Evolutionary conservation across 1,140 invertebrate genomes (phyloP), one percentile per base, ranked within the genome.

Genomic region (Diorhabda carinulata): DNA sequence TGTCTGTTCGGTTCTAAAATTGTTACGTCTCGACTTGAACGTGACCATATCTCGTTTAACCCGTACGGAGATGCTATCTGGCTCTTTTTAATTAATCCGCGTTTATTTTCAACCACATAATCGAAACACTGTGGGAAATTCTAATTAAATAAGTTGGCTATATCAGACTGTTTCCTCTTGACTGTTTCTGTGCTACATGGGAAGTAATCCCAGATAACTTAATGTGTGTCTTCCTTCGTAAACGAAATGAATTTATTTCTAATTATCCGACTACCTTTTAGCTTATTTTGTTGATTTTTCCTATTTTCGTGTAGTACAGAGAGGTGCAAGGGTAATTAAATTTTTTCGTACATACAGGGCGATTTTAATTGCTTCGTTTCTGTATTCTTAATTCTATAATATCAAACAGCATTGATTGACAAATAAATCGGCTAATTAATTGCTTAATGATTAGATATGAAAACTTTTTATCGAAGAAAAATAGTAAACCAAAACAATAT

Each of bases 241-340:
- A 52, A 52, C 47, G n/a, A 52, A 52, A 52, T 52, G 47, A 52
- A 52, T 52, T 52, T 52, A 52, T n/a, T 52, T 52, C 47, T 52
- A 52, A 52, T 52, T 52, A 52, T 52, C 47, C 47, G 47, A 52
- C 47, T 52, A 52, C 47, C 6, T 52, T 52, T 52, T n/a, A n/a
- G 6, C 47, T 52, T n/a, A 52, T 25, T 52, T 52, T 52, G 47
- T 52, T 52, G 47, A 52, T 52, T 52, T 52, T 52, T 52, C 47
- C n/a, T 52, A 52, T 52, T 52, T 52, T 52, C n/a, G n/a, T 52
- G n/a, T 6, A 8, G n/a, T 52, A 6, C 47, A 8, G 47, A 6
- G 47, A n/a, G 47, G n/a, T 52, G 47, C 25, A 25, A 25, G 25
- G 25, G 25, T 25, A 25, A 25, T 25, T 25, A 25, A 25, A 25